These are phyloP conservation scores for Carcharodon carcharias DNA, from an alignment of 2,797 vertebrate genomes.

Conservation along the genomic window DNA sequence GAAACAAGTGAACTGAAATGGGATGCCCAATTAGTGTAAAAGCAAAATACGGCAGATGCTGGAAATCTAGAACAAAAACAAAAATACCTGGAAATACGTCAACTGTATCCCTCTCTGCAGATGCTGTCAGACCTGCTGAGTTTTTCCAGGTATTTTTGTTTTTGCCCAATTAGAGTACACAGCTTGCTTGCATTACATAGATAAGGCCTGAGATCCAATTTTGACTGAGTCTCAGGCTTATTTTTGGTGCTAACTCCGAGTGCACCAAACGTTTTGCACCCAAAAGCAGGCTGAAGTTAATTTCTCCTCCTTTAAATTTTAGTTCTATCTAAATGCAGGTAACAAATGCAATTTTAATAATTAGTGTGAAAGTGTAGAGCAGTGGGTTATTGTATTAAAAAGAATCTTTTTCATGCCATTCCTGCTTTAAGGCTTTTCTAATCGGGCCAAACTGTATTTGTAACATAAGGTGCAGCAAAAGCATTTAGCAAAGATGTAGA, in stretches of 20 bases:
- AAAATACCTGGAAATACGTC: no score
- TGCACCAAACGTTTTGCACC: not conserved
- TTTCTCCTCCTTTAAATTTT: not conserved
- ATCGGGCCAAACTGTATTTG: not conserved
- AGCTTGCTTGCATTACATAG: no score
- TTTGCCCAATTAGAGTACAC: no score
- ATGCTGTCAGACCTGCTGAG: no score
- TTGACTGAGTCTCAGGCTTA: no score
- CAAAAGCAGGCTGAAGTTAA: not conserved
- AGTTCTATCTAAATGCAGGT: not conserved
- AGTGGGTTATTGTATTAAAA: not conserved
- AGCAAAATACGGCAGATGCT: no score
- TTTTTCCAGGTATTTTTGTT: no score
- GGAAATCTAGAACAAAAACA: no score
- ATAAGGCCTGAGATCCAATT: no score
- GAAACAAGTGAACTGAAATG: not conserved
- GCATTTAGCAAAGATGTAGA: not conserved
- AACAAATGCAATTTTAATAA: not conserved
- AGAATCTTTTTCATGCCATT: no score
- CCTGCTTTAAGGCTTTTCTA: not conserved
- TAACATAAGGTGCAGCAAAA: not conserved
- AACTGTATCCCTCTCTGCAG: no score
- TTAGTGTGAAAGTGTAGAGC: not conserved
- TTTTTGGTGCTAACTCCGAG: not conserved
- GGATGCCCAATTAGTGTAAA: not conserved